Base-by-base conservation (phyloP, 2,113 vertebrate genomes). In the Gobius niger region DNA sequence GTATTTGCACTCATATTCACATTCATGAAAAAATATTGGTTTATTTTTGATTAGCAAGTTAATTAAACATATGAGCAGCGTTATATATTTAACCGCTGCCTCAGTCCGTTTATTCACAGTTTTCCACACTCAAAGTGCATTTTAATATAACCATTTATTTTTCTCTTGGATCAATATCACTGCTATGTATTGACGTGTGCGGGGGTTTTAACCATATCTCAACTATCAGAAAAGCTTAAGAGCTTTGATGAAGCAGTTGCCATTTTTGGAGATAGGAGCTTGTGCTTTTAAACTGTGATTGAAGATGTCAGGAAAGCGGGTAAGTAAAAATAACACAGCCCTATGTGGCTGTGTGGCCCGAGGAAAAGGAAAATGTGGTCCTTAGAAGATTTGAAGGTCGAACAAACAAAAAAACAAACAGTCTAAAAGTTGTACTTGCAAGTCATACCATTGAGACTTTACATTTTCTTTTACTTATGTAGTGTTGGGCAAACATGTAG, bases 361-460 rank as follows among this genome's bases (percentile, higher is more conserved):
- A 60, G 57, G 57, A 60, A 60, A 60, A 34, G 44, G 12, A 13
- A 59, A 56, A 15, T 59, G 24, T 15, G 56, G 13, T 42, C 15
- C 13, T 59, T 59, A 56, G 56, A 60, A n/a, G 40, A 60, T 60
- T 41, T 60, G 57, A 15, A 60, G 42, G 57, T n/a, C 24, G 14
- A 14, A 44, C 9, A 11, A 44, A 60, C 40, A 9, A 60, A 42
- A 60, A 0, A n/a, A 9, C 6, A 34, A 34, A 34, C 24, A 34
- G 24, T 4, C 8, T 9, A 7, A 42, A n/a, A 13, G 24, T 34
- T 40, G 40, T 15, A 42, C 54, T 42, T 15, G 2, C 14, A n/a
- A n/a, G 24, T 34, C 24, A 34, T 34, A 34, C 24, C 24, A 34
- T 34, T 34, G 24, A 34, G 5, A 34, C 24, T 34, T 34, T 34